Evolutionary conservation across 2,888 invertebrate species (phyloP), one percentile per base, ranked within the genome.

Genomic region (Cantharis flavilabris): DNA sequence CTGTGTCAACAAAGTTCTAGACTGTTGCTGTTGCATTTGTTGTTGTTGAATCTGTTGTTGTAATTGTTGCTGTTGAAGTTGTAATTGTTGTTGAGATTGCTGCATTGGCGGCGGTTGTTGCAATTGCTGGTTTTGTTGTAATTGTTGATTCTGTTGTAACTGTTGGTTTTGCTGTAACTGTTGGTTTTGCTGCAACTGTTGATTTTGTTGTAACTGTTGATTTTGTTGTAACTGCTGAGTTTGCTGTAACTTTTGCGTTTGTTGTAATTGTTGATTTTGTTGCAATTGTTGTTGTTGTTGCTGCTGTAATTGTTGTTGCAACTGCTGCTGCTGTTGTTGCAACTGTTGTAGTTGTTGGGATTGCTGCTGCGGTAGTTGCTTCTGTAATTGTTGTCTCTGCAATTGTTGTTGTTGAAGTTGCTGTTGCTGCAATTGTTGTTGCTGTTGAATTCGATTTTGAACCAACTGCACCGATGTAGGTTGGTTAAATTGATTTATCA

Each of bases 171-270:
- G 69, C 10, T 23, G 28, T 62, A n/a, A 26, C 11, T 20, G 67
- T 64, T 73, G 64, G 69, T 70, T 30, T 76, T 26, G 28, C 64
- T 62, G 76, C 85, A 87, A 28, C 81, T 80, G 20, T 86, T 82
- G 79, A 2, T 33, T 33, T 88, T 89, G 88, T 78, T 88, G 89
- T 79, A 87, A 88, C 49, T 90, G 80, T 88, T 90, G 89, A 83
- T 89, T 89, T 89, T 91, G 91, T 83, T 91, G 89, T 7, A 91
- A 86, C 78, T 91, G 91, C 77, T 91, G 91, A 84, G 91, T 91
- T 83, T 91, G 92, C 71, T 91, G 86, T 5, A 33, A 33, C 83
- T 91, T 86, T 71, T 91, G 90, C 80, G 91, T 92, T 80, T 91
- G 73, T 5, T 88, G 87, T 0, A 87, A 85, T 69, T 87, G 87